Base-by-base conservation (phyloP, 2,113 vertebrate species). In the Chitala chitala region DNA sequence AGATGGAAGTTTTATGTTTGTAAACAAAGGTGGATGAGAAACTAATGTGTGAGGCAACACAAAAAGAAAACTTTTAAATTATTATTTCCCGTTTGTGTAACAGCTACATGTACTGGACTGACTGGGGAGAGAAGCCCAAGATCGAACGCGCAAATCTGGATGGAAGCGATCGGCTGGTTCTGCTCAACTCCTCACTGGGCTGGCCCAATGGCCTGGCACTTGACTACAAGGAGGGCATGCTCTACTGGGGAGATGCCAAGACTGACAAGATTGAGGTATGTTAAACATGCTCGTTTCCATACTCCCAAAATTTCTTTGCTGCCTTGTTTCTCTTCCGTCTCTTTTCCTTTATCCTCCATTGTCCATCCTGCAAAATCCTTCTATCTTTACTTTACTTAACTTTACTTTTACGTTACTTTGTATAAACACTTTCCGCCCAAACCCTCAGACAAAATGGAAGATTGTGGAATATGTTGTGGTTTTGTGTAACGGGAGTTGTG, bases 91-190 rank as follows among this genome's bases (percentile, higher is more conserved):
- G 36, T 76, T 56, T 56, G 42, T 68, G 53, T 54, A 26, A 9
- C 83, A 99, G 96, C 40, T 97, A 91, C 77, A 98, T 99, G 95
- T 99, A 96, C 82, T 99, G 96, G 96, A 98, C 96, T 0, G 96
- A 99, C 83, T 99, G 96, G 96, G 96, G 96, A 0, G 92, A 94
- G 81, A 92, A 88, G 75, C 94, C 96, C 0, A 98, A 98, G 82
- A 99, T 99, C 0, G 96, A 98, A 77, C 92, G 94, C 5, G 95
- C 96, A 77, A 90, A 92, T 80, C 85, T 99, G 74, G 95, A 98
- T 40, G 96, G 96, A 24, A 89, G 90, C 12, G 93, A 94, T 24
- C 92, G 96, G 22, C 51, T 84, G 3, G 87, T 98, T 29, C 87
- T 99, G 72, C 90, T 99, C 69, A 98, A 98, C 77, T 94, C 90